Base-by-base conservation (phyloP, 2,888 invertebrate genomes). In the Podabrus alpinus region DNA sequence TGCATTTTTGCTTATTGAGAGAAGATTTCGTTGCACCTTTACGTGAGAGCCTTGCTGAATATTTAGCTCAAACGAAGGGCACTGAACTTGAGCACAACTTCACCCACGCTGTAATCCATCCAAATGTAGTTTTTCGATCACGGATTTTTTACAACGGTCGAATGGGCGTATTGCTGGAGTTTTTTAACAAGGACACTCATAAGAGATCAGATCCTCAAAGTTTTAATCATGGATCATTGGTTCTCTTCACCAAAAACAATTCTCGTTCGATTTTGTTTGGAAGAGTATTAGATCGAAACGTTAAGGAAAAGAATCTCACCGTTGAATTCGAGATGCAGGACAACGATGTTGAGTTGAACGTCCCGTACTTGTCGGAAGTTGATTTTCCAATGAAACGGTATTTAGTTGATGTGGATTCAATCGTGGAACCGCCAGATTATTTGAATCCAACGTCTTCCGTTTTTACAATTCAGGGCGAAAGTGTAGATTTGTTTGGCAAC, bases 21-120 rank as follows among this genome's bases (percentile, higher is more conserved):
- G 95, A 96, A 87, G 96, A 96, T 86, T 95, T 94, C 83, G 89
- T 94, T 24, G 88, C 89, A 16, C 94, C 96, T 0, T 84, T 97
- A 19, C 87, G 94, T 45, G 89, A 92, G 82, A 94, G 93, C 76
- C 89, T 94, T 68, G 78, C 80, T 71, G 74, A 81, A 11, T 61
- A 61, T 67, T 81, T 15, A 19, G 15, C 24, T 1, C 21, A 17
- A 17, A 16, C 4, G 0, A 10, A 15, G n/a, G 24, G 9, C 3
- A 1, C 1, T 11, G 45, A 15, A 11, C 25, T 45, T 11, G 15
- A 15, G 9, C 9, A 9, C 0, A 66, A 66, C n/a, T 7, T 24
- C 13, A 24, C 24, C 11, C 15, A 66, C 9, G 21, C 24, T 2
- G 24, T 9, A 66, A 13, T 66, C 13, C 21, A 24, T 15, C 13